phyloP scores from a whole-genome alignment of 2,113 vertebrate species.

The Montifringilla adamsi region DNA sequence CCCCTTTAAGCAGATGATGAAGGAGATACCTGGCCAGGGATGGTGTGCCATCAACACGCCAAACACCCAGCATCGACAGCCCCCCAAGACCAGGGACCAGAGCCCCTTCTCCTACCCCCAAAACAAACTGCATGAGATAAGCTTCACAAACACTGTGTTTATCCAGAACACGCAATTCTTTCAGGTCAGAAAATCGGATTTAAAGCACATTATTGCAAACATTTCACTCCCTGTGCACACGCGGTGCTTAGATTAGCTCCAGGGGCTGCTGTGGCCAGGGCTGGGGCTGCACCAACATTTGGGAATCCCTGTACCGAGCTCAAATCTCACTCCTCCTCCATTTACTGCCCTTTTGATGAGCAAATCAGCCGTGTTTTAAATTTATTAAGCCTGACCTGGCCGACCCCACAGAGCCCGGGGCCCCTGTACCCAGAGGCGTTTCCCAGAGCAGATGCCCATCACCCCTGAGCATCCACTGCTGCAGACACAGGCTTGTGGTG shows the following conservation, averaged over 20 bases:
- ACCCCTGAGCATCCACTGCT: not conserved
- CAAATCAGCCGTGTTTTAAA: not conserved
- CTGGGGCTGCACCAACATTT: not conserved
- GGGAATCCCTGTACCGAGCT: fast-evolving
- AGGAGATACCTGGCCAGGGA: not conserved
- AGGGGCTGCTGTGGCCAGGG: not conserved
- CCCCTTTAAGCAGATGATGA: not conserved
- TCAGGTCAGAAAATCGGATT: not conserved
- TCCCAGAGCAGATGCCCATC: not conserved
- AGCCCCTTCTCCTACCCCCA: not conserved
- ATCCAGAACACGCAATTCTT: not conserved
- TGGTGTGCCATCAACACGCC: fast-evolving
- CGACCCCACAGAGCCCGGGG: not conserved
- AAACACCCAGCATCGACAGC: not conserved
- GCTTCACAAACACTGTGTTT: not conserved
- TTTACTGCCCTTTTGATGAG: not conserved
- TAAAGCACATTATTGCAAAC: not conserved
- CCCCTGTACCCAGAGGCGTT: not conserved
- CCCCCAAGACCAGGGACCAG: fast-evolving
- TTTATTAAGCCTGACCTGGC: not conserved
- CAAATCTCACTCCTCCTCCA: not conserved
- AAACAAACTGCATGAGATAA: fast-evolving
- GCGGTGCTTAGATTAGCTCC: fast-evolving
- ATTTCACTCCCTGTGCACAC: not conserved
- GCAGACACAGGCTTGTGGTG: not conserved